Conservation (phyloP, 1,140 invertebrate species). For the Cardiocondyla obscurior region DNA sequence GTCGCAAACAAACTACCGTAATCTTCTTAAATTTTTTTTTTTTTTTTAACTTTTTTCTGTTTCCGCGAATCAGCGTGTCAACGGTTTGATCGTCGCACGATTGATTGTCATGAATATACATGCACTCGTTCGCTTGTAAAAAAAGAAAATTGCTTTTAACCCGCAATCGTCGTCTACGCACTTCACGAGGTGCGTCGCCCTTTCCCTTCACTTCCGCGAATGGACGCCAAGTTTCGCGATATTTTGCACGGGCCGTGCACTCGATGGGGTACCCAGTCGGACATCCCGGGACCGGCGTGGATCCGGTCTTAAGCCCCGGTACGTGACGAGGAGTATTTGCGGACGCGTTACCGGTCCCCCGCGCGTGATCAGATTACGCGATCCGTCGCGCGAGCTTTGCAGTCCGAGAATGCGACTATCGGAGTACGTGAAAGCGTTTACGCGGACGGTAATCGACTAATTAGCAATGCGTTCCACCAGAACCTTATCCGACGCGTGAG, state of each 20-base stretch:
- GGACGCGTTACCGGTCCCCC: constrained; percentile 59
- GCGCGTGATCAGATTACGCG: constrained; percentile 74
- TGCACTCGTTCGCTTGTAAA: constrained; percentile 2
- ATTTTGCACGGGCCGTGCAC: constrained; percentile 50
- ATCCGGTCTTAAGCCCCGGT: constrained; percentile 69
- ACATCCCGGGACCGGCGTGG: constrained; percentile 39
- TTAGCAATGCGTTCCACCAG: constrained; percentile 58
- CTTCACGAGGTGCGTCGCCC: background rate
- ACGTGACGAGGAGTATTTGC: constrained; percentile 75
- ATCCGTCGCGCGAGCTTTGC: constrained; percentile 55
- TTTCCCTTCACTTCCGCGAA: background rate
- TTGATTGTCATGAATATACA: constrained; percentile 54
- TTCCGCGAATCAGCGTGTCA: background rate
- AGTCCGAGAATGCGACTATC: constrained; percentile 19
- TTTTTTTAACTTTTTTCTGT: too few species aligned
- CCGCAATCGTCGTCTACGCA: background rate
- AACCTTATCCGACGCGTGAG: constrained; percentile 24
- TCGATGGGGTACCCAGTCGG: constrained; percentile 7
- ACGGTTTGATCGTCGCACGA: constrained; percentile 15
- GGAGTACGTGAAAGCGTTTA: constrained; percentile 18
- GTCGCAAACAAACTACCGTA: constrained; percentile 25
- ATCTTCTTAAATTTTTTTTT: constrained; percentile 38
- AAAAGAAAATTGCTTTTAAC: constrained; percentile 35
- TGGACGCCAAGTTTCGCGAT: constrained; percentile 53
- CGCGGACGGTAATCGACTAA: constrained; percentile 59